Evolutionary conservation across 2,888 invertebrate species (phyloP), one percentile per base, ranked within the genome.

Genomic region (Polydrusus tereticollis): DNA sequence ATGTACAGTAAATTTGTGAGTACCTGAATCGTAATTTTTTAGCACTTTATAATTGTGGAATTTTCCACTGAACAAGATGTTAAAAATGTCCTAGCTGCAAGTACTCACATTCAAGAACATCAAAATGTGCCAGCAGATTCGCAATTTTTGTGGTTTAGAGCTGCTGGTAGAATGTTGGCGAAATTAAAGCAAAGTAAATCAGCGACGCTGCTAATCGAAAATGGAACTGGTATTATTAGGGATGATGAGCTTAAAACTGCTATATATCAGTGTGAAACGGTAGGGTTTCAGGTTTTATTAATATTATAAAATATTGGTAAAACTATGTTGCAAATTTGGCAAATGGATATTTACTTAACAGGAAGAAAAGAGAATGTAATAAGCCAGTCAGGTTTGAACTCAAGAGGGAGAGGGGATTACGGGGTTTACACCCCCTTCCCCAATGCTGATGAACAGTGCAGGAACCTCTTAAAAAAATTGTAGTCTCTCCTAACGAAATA

Each of bases 11-110:
- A n/a, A n/a, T n/a, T n/a, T n/a, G n/a, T n/a, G n/a, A n/a, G n/a
- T n/a, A n/a, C n/a, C n/a, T n/a, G n/a, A n/a, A n/a, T n/a, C n/a
- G n/a, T n/a, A n/a, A n/a, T n/a, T 21, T 84, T 83, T 59, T 85
- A 93, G 90, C 90, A 93, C 83, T 94, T 93, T 81, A 90, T 94
- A 83, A 86, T 95, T 36, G 87, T 95, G 58, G 94, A 95, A 86
- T 94, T 92, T 84, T 84, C 85, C 2, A 85, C 88, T 10, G 86
- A 87, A 78, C 82, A 85, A 1, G 87, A 89, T 76, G 87, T 91
- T 0, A 81, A 87, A 14, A 86, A 88, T 26, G 85, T 92, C 0
- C 83, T 93, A n/a, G 80, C 83, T 47, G 84, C 85, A 2, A 89
- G 91, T 77, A 86, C 87, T 0, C 90, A 91, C 80, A 85, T 89